phyloP scores from a whole-genome alignment of 2,113 vertebrate species.

The Phyllostomus hastatus region DNA sequence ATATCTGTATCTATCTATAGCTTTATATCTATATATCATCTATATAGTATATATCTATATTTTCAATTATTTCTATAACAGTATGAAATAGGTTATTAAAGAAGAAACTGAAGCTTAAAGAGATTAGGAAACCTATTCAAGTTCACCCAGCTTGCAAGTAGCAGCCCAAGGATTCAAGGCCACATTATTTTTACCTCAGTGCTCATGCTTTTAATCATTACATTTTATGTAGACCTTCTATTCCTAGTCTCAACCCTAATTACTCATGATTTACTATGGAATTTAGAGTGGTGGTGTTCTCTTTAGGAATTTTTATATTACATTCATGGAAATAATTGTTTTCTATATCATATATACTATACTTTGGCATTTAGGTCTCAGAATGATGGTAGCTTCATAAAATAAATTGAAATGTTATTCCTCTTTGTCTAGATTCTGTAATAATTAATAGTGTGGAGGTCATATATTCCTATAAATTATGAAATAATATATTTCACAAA shows the following conservation, averaged over 20 bases:
- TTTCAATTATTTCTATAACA: not conserved
- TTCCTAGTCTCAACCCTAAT: not conserved
- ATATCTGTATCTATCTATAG: not conserved
- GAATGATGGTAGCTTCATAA: conserved; percentile 28
- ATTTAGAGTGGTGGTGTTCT: conserved; percentile 2
- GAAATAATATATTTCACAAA: not conserved
- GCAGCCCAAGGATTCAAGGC: not conserved
- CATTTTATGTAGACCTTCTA: not conserved
- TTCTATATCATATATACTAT: not conserved
- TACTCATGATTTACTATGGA: not conserved
- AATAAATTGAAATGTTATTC: conserved; percentile 47
- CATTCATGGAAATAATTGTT: not conserved
- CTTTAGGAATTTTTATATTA: conserved; percentile 5
- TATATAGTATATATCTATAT: not conserved
- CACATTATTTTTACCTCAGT: not conserved
- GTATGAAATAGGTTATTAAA: not conserved
- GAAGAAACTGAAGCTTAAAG: not conserved
- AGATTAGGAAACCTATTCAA: not conserved
- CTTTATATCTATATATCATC: not conserved
- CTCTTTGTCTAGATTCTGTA: not conserved
- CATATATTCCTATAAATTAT: not conserved
- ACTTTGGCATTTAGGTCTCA: conserved; percentile 4
- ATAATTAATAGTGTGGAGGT: not conserved
- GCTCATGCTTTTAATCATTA: not conserved
- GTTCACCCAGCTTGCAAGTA: not conserved